These are phyloP conservation scores for Acromyrmex charruanus DNA, from an alignment of 1,140 invertebrate species.

Conservation along the genomic window DNA sequence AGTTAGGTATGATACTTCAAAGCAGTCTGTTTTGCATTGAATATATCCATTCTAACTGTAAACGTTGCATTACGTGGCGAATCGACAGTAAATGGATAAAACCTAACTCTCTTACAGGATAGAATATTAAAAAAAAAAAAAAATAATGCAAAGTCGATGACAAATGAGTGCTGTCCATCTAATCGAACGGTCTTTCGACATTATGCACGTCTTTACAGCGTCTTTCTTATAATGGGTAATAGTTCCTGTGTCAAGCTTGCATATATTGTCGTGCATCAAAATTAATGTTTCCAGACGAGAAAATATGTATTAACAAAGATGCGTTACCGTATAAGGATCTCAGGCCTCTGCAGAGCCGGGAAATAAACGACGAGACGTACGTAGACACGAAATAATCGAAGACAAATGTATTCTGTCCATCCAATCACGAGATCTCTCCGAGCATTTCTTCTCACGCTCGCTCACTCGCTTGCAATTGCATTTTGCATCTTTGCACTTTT, in stretches of 20 bases:
- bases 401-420: background rate
- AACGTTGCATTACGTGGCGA: constrained; percentile 42
- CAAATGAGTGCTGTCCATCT: constrained; percentile 56
- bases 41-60: constrained; percentile 46
- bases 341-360: background rate
- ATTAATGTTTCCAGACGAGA: constrained; percentile 39
- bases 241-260: constrained; percentile 22
- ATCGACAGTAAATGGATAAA: constrained; percentile 3
- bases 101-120: background rate
- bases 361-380: background rate
- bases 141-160: constrained; percentile 45
- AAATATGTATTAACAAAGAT: constrained; percentile 47
- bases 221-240: constrained; percentile 40
- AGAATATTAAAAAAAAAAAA: background rate
- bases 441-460: background rate
- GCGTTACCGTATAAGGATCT: constrained; percentile 41
- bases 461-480: constrained; percentile 1
- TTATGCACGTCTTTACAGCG: constrained; percentile 2
- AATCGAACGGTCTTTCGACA: constrained; percentile 40
- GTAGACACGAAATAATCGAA: constrained; percentile 32
- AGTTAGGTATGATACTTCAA: constrained; percentile 33
- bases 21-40: constrained; percentile 16
- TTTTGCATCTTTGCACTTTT: background rate
- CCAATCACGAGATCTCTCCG: background rate
- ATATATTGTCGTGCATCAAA: constrained; percentile 31